A percentile compares a stretch with the other conserved stretches of the same genome.
Evolutionary conservation across 1,140 invertebrate species (phyloP).

Genomic region (Pentalonia nigronervosa): DNA sequence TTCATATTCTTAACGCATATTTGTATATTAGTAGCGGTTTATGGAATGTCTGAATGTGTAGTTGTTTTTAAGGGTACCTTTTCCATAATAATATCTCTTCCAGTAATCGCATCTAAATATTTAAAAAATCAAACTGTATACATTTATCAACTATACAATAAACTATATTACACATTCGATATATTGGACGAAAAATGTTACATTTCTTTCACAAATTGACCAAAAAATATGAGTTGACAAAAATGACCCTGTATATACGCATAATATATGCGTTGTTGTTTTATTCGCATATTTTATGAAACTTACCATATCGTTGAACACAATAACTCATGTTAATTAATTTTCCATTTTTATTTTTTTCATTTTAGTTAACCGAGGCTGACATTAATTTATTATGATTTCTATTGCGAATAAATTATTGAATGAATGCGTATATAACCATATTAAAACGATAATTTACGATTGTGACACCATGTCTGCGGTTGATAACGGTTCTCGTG

Average conservation of each 20-base stretch:
- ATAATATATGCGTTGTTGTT: neutral
- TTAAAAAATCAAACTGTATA: neutral
- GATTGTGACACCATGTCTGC: constrained; percentile 4
- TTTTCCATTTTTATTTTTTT: neutral
- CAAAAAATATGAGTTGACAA: neutral
- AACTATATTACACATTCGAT: neutral
- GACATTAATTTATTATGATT: constrained; percentile 23
- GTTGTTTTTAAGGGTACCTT: neutral
- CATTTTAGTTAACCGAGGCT: neutral
- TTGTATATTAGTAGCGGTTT: neutral
- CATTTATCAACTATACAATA: neutral
- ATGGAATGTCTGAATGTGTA: neutral
- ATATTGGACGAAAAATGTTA: neutral
- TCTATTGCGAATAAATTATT: constrained; percentile 20
- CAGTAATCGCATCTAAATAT: neutral
- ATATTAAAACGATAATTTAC: constrained; percentile 38
- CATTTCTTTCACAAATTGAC: neutral
- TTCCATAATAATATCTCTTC: neutral
- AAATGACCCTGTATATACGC: neutral
- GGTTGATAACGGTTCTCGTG: neutral
- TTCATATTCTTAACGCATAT: neutral
- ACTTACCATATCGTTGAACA: constrained; percentile 8
- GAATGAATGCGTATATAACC: constrained; percentile 21
- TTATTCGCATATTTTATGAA: constrained; percentile 7
- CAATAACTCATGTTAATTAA: constrained; percentile 18